Evolutionary conservation across 2,797 vertebrate species (phyloP).

Genomic region (Hirundo rustica): DNA sequence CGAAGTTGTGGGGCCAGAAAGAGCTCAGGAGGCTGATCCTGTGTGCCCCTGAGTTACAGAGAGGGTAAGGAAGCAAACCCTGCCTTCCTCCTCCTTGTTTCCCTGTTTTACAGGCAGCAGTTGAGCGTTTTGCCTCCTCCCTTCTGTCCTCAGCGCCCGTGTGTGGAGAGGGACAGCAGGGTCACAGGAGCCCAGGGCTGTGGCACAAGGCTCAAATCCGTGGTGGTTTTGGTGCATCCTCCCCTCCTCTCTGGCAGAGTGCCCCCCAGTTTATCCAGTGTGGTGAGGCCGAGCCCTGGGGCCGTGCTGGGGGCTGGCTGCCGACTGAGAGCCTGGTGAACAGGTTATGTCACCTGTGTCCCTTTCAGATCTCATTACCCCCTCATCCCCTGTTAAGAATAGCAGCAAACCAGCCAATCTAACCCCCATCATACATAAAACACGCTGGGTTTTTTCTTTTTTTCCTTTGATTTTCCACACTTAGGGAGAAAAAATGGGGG

Average conservation of each 20-base stretch:
- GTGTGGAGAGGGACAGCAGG: neutral
- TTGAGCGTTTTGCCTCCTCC: neutral
- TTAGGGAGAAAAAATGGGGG: neutral
- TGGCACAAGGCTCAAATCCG: rapidly evolving
- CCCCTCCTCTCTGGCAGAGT: neutral
- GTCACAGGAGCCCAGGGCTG: neutral
- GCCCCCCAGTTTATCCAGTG: neutral
- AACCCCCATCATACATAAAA: neutral
- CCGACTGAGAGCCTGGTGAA: neutral
- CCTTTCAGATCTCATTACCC: neutral
- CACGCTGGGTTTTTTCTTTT: neutral
- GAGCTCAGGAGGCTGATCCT: neutral
- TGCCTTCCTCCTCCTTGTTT: neutral
- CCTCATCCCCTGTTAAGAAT: neutral
- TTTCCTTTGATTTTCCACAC: neutral
- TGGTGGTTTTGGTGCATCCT: neutral
- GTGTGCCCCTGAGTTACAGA: neutral
- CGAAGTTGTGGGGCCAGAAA: neutral
- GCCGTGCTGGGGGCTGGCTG: neutral
- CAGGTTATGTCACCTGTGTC: constrained; percentile 23
- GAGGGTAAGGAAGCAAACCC: neutral
- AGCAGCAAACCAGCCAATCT: neutral
- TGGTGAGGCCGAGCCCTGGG: neutral
- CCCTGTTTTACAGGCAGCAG: neutral
- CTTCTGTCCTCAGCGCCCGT: rapidly evolving